Base-by-base conservation (phyloP, 2,113 vertebrate genomes). In the Meleagris gallopavo region DNA sequence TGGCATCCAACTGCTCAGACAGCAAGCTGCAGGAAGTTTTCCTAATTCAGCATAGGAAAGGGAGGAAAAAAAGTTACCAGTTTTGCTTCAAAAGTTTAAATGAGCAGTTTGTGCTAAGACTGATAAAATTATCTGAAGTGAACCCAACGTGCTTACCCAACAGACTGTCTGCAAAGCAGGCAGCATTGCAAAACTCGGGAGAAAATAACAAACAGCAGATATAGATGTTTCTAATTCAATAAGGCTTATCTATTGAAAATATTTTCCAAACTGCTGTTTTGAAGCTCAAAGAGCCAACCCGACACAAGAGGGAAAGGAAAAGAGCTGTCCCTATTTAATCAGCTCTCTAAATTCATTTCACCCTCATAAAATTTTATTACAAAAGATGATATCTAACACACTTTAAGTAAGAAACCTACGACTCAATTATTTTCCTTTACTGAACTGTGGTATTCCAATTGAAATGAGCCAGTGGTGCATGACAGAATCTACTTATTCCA, bases 371-470 rank as follows among this genome's bases (percentile, higher is more conserved):
- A 92, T 92, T 95, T 93, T 95, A 94, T 94, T 86, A 93, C 89
- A 85, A 62, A 93, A 94, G 90, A 94, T 97, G 57, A 52, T 96
- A 96, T 94, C 96, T 92, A 78, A 85, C 77, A 84, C 62, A 41
- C 58, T 96, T 95, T 93, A 96, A 95, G 84, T 90, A 96, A 94
- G 89, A 96, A 91, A 92, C 58, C 84, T 89, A 94, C 89, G 95
- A 96, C 93, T 96, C 94, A 92, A 94, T 95, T 93, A 96, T 93
- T 94, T 94, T 90, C 74, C 94, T 95, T 95, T 93, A 90, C 95
- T 90, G 86, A 94, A 89, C 89, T 94, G 89, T 93, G 84, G 83
- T 95, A 87, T 97, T 95, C 81, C 94, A 94, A 94, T 87, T 92
- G 92, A 95, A 95, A 94, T 96, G 95, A 96, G 86, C 94, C 95